A percentile compares a stretch with the other conserved stretches of the same genome.
Conservation (phyloP, 2,888 invertebrate species). For the Tenthredo amoena region DNA sequence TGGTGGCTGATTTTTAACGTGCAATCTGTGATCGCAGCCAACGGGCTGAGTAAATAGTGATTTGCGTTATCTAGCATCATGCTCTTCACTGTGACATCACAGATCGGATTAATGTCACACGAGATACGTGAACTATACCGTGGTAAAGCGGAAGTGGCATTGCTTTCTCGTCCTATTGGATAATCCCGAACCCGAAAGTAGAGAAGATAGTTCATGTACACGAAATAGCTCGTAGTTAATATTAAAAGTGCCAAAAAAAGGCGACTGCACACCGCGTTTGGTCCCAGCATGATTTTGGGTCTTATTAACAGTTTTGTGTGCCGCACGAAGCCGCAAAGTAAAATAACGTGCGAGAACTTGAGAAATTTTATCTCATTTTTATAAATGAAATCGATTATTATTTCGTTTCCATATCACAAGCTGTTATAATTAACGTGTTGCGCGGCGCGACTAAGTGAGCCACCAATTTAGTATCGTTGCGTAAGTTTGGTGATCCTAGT, state of each 20-base stretch:
- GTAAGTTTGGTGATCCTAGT: conserved; percentile 5
- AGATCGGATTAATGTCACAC: conserved; percentile 87
- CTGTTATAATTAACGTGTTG: not conserved
- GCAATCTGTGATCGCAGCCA: conserved; percentile 87
- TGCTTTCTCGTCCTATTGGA: conserved; percentile 80
- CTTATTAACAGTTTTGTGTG: not conserved
- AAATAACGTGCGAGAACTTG: not conserved
- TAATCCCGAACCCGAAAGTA: conserved; percentile 87
- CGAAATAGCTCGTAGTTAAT: conserved; percentile 82
- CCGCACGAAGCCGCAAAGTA: not conserved
- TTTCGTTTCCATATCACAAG: not conserved
- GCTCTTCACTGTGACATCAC: conserved; percentile 91
- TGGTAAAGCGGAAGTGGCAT: conserved; percentile 67
- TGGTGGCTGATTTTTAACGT: conserved; percentile 83
- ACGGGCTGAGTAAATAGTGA: conserved; percentile 90
- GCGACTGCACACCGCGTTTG: conserved; percentile 87
- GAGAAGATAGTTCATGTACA: conserved; percentile 87
- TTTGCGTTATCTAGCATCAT: conserved; percentile 91
- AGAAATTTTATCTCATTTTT: not conserved
- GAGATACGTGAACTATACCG: conserved; percentile 80
- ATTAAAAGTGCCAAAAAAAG: conserved; percentile 82
- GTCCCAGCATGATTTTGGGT: conserved; percentile 82
- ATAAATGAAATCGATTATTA: not conserved
- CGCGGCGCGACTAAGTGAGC: not conserved
- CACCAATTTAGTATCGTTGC: conserved; percentile 7